Base-by-base conservation (phyloP, 2,888 invertebrate species). In the Leptinotarsa peninsularis region DNA sequence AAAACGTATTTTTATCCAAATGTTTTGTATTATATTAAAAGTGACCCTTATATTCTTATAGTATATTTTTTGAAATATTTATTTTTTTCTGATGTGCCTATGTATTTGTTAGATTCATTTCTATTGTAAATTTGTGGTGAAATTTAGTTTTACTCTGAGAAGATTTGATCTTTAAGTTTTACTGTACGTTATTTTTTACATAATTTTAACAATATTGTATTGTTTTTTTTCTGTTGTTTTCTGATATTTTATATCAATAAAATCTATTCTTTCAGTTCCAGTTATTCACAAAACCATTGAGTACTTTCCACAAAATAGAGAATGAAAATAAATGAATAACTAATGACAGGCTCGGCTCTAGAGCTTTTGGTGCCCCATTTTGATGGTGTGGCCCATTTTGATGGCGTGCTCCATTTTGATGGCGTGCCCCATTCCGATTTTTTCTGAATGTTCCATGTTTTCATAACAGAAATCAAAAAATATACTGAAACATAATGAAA, bases 51-150 rank as follows among this genome's bases (percentile, higher is more conserved):
- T 66, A 50, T 66, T 66, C 56, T 56, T 18, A 52, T 33, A 63
- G 2, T 71, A 21, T 69, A 67, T 60, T 73, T 73, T 72, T 77
- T 75, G 67, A 75, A 79, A 76, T 74, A 79, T 79, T 79, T 79
- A 79, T 78, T 76, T 78, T 43, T 74, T 77, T 79, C 77, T 74
- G 73, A 78, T 71, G 79, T 79, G 79, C 78, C 79, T 79, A 77
- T 67, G 72, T 79, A 76, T 76, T 76, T 75, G 68, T 76, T 78
- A 79, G 76, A 76, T 75, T 58, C 75, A 79, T 78, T 73, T 75
- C 75, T 76, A 75, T 77, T 73, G 71, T 67, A 67, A 67, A 70
- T 71, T 63, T 68, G 67, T 23, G 58, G 71, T 60, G 71, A 70
- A 71, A 77, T 76, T 73, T 75, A 73, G 75, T 75, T 66, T 76